Evolutionary conservation across 2,113 vertebrate genomes (phyloP), one percentile per base, ranked within the genome.

Genomic region (Scomber japonicus): DNA sequence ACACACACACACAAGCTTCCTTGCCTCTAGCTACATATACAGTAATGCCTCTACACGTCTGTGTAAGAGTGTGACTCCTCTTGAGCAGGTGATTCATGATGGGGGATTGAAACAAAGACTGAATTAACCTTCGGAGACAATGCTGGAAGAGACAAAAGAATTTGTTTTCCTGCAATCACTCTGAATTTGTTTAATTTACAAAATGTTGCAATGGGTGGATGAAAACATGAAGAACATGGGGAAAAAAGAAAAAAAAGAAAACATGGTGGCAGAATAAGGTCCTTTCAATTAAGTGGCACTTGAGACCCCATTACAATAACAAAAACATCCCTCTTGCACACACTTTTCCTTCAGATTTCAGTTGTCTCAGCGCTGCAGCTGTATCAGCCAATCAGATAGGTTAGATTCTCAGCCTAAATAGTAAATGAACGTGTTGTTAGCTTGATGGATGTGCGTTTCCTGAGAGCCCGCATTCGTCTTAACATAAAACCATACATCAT

Each of bases 401-500:
- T 70, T 48, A 62, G 65, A 76, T 93, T 82, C 67, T 48, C 65
- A 88, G 90, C 71, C 90, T 82, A 88, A 84, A 90, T 83, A 59
- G 79, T 90, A 93, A 95, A 96, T 94, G 88, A 93, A 90, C 75
- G 72, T 82, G 81, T 89, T 94, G 86, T 92, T 83, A 75, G 83
- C 45, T 84, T 94, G 92, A 95, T 95, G 91, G 91, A 95, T 94
- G 93, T 91, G 89, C 64, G 90, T 92, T 93, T 89, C 80, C 91
- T 91, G 78, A 92, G 81, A 92, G 88, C 5, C 79, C 68, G 80
- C 61, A 50, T 83, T 84, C 86, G 81, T 94, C 92, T 91, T 45
- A 77, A 92, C 83, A 91, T 88, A 89, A 89, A 92, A 84, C 87
- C 91, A 96, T 97, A 92, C 93, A 96, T 97, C 95, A 97, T 93